phyloP scores from a whole-genome alignment of 2,797 vertebrate species.

The Acanthopagrus latus region DNA sequence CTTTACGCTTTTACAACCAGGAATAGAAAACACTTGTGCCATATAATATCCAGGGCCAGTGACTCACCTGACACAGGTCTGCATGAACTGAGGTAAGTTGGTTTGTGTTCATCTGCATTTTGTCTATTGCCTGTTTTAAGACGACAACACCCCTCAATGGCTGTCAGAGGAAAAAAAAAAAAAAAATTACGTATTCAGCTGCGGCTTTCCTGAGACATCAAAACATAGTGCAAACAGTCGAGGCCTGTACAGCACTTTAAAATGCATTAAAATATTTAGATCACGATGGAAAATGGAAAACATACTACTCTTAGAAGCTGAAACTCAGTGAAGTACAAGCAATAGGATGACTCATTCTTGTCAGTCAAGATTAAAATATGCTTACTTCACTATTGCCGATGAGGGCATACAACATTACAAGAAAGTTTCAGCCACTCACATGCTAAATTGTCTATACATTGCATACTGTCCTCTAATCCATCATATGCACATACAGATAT shows the following conservation, averaged over 20 bases:
- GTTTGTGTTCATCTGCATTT: constrained; percentile 99
- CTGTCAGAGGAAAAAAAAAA: constrained; percentile 83
- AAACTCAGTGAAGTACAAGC: background rate
- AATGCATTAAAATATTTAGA: constrained; percentile 65
- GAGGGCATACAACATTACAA: background rate
- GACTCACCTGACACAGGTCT: constrained; percentile 98
- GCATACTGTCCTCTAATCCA: background rate
- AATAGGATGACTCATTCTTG: constrained; percentile 21
- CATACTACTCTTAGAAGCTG: background rate
- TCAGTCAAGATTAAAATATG: constrained; percentile 10
- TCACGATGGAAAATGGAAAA: constrained; percentile 5
- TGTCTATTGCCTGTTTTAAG: constrained; percentile 99
- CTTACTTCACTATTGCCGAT: background rate
- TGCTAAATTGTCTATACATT: background rate
- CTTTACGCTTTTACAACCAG: too few relatives aligned
- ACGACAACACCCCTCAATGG: constrained; percentile 96
- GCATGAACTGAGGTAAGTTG: constrained; percentile 99
- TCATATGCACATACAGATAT: background rate
- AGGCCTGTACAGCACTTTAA: constrained; percentile 17
- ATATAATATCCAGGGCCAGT: too few relatives aligned
- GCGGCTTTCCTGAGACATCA: background rate
- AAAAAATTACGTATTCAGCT: constrained; percentile 2
- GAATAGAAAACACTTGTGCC: too few relatives aligned
- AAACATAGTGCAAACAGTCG: constrained; percentile 2
- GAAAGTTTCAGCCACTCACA: background rate